phyloP scores from a whole-genome alignment of 2,797 vertebrate genomes.

The Enteromius paludinosus region DNA sequence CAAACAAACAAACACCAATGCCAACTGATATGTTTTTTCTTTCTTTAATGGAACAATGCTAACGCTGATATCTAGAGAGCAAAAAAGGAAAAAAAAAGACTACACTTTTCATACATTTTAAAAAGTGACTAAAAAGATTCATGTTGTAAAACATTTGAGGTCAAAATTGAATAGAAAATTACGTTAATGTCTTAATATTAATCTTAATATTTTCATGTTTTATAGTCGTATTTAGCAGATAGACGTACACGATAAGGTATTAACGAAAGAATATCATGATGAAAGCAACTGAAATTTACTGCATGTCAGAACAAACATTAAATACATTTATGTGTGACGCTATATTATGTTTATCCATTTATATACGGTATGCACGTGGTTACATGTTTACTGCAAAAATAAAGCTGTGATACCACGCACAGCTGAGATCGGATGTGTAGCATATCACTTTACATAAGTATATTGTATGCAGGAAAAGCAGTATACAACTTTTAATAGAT shows the following conservation, averaged over 20 bases:
- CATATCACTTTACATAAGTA: not conserved
- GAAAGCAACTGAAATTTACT: too few relatives aligned
- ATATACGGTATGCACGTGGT: not conserved
- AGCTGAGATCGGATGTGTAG: not conserved
- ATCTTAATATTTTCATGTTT: too few relatives aligned
- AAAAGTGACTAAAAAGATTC: too few relatives aligned
- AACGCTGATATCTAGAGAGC: not conserved
- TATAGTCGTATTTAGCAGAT: not conserved
- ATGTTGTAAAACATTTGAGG: too few relatives aligned
- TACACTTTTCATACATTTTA: too few relatives aligned
- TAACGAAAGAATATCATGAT: too few relatives aligned
- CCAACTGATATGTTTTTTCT: not conserved
- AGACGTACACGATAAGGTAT: not conserved
- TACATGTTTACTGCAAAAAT: not conserved
- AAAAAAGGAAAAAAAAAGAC: too few relatives aligned
- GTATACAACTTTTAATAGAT: not conserved
- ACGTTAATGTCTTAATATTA: too few relatives aligned
- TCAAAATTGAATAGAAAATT: too few relatives aligned
- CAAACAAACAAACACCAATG: not conserved
- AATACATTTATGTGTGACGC: too few relatives aligned
- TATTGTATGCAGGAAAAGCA: not conserved
- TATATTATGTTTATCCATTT: not conserved
- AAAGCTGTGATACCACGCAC: not conserved
- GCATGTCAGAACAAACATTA: too few relatives aligned
- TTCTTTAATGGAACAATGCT: not conserved